Percentiles rank a stretch among this genome's conserved stretches.
phyloP scores from a whole-genome alignment of 2,797 vertebrate genomes.

The Siniperca scherzeri region DNA sequence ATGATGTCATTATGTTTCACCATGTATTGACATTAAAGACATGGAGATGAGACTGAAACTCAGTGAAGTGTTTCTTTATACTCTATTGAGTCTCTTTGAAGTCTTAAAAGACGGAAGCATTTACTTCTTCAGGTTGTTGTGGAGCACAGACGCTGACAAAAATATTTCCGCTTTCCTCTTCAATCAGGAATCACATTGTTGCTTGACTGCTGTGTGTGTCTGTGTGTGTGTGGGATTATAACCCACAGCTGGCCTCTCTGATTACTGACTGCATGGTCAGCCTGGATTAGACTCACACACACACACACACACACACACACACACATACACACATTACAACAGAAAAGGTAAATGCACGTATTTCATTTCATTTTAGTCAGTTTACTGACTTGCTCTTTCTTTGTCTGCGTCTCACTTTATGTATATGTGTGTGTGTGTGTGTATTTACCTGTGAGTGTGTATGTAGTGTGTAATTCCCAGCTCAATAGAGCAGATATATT shows the following conservation, averaged over 20 bases:
- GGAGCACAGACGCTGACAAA: constrained; percentile 9
- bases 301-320: constrained; percentile 16
- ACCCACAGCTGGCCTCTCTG: constrained; percentile 73
- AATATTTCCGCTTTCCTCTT: constrained; percentile 45
- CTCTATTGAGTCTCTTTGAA: constrained; percentile 38
- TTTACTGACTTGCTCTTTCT: constrained; percentile 57
- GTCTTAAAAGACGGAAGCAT: constrained; percentile 4
- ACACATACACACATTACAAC: constrained; percentile 23
- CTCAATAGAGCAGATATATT: constrained; percentile 78
- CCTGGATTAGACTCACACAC: constrained; percentile 65
- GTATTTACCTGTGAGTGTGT: constrained; percentile 19
- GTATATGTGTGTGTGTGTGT: not conserved
- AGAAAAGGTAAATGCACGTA: constrained; percentile 55
- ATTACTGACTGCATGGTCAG: constrained; percentile 75
- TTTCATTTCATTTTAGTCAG: constrained; percentile 57
- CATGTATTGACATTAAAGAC: constrained; percentile 21
- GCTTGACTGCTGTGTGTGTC: constrained; percentile 30
- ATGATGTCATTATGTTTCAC: not conserved
- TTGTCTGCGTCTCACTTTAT: constrained; percentile 47
- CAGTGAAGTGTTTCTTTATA: constrained; percentile 7
- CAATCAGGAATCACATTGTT: constrained; percentile 59
- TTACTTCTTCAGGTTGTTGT: constrained; percentile 29
- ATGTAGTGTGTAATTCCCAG: constrained; percentile 68
- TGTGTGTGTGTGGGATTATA: constrained; percentile 59
- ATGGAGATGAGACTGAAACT: constrained; percentile 27